phyloP scores from a whole-genome alignment of 2,113 vertebrate genomes.

The Cheilinus undulatus region DNA sequence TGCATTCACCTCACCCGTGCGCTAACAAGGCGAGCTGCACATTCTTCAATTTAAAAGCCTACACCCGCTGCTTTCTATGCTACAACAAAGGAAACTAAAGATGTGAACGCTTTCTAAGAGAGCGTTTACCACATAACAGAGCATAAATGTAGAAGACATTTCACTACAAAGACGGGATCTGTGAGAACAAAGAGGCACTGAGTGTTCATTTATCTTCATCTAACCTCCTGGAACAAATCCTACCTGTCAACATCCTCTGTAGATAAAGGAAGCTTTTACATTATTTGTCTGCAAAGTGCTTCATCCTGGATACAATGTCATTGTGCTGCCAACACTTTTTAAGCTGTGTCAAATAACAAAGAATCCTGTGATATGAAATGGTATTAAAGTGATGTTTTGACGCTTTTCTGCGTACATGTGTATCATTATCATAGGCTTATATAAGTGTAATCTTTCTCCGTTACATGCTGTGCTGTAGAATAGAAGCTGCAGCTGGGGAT shows the following conservation, averaged over 20 bases:
- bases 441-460: conserved; percentile 35
- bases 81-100: not conserved
- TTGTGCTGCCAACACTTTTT: not conserved
- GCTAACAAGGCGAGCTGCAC: conserved; percentile 31
- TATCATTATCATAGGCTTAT: conserved; percentile 14
- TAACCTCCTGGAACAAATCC: conserved; percentile 17
- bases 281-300: conserved; percentile 32
- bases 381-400: not conserved
- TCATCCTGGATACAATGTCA: conserved; percentile 20
- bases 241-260: conserved; percentile 26
- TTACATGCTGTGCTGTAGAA: conserved; percentile 33
- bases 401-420: not conserved
- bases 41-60: conserved; percentile 25
- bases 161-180: not conserved
- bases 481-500: conserved; percentile 37
- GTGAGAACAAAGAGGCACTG: not conserved
- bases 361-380: not conserved
- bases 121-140: not conserved
- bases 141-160: not conserved
- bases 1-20: conserved; percentile 27
- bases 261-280: conserved; percentile 23
- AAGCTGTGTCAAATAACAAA: not conserved
- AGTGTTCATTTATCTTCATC: conserved; percentile 7
- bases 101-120: not conserved
- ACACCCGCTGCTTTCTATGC: not conserved